Conservation (phyloP, 2,888 invertebrate genomes). For the Caenorhabditis angaria region DNA sequence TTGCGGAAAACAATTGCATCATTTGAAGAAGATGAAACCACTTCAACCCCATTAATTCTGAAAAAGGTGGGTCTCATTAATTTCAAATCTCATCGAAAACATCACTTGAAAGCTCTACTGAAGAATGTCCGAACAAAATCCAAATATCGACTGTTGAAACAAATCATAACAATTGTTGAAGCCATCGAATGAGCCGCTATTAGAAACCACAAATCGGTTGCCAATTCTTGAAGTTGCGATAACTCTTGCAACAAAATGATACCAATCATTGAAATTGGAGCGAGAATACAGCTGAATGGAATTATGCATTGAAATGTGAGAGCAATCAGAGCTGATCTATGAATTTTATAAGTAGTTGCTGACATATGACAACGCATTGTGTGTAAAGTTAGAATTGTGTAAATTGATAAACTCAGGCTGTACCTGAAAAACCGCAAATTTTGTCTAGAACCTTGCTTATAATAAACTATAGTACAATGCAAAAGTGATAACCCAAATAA, state of each 20-base stretch:
- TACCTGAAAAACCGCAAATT: constrained; percentile 15
- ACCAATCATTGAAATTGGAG: constrained; percentile 13
- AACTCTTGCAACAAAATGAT: constrained; percentile 3
- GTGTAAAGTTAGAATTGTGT: constrained; percentile 24
- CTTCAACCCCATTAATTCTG: no score
- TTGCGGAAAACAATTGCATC: no score
- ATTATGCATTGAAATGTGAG: constrained; percentile 16
- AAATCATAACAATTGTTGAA: constrained; percentile 18
- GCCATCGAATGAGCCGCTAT: constrained; percentile 22
- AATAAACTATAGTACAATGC: no score
- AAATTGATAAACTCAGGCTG: not conserved
- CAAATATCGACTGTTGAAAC: no score
- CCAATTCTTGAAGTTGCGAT: constrained; percentile 11
- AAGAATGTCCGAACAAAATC: no score
- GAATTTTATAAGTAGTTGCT: constrained; percentile 14
- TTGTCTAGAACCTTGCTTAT: no score
- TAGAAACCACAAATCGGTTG: constrained; percentile 14
- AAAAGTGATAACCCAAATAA: no score
- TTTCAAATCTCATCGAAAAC: no score
- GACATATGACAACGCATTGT: constrained; percentile 23
- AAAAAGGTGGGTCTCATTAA: no score
- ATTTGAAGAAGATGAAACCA: no score
- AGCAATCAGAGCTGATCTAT: constrained; percentile 19
- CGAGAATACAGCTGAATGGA: constrained; percentile 14
- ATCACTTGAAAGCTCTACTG: no score